Evolutionary conservation across 1,140 invertebrate genomes (phyloP).

Genomic region (Drosophila aff.): DNA sequence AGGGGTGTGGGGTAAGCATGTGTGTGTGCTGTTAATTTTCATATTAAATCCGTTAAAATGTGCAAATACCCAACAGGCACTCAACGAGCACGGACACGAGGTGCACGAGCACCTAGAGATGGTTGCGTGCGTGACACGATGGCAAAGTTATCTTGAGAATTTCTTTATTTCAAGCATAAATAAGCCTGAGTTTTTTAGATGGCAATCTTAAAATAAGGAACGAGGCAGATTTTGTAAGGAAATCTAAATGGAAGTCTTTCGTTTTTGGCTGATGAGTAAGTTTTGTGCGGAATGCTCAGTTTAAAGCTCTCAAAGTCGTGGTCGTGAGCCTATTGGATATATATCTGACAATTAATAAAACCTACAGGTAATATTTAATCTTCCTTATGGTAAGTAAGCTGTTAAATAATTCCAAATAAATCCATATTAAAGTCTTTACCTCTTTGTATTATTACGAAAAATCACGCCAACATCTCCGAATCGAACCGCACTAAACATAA

Average conservation of each 20-base stretch:
- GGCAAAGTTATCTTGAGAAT: background rate
- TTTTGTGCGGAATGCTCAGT: background rate
- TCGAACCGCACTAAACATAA: conserved; percentile 31
- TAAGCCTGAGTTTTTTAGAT: background rate
- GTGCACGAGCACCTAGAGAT: conserved; percentile 2
- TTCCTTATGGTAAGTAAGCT: background rate
- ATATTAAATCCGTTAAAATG: conserved; percentile 84
- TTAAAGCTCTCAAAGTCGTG: background rate
- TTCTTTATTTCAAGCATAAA: background rate
- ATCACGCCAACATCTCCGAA: conserved; percentile 17
- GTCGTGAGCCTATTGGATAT: background rate
- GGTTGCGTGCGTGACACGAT: conserved; percentile 21
- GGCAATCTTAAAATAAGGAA: no score
- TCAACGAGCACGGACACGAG: conserved; percentile 38
- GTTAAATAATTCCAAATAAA: background rate
- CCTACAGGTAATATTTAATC: background rate
- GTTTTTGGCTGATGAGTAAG: background rate
- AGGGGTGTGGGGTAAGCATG: conserved; percentile 3
- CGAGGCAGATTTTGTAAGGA: fast-evolving
- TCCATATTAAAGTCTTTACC: background rate
- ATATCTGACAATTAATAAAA: background rate
- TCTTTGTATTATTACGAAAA: background rate
- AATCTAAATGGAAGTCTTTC: background rate
- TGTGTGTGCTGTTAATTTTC: conserved; percentile 74
- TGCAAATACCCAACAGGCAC: conserved; percentile 80